Evolutionary conservation across 1,140 invertebrate genomes (phyloP), one percentile per base, ranked within the genome.

Genomic region (Oncopodura yosiiana): DNA sequence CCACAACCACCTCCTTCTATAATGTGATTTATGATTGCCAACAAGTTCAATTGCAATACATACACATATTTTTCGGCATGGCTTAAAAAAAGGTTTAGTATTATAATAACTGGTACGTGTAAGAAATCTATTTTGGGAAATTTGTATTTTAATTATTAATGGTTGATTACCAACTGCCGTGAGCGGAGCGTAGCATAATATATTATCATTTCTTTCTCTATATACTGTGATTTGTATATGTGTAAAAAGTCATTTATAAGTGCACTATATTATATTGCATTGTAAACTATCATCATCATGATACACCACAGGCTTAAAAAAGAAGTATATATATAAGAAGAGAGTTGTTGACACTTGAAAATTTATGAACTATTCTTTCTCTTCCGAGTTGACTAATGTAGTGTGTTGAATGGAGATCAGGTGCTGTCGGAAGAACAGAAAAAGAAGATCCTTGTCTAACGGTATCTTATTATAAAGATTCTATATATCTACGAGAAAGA

Each of bases 351-450:
- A n/a, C 32, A 49, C 14, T 18, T 26, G 30, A 37, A 38, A 49
- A 49, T 49, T 49, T 49, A 49, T 49, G 46, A 38, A 21, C 36
- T 34, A 49, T 49, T 49, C 46, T 48, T 32, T 27, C 23, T 14
- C 24, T 14, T 16, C 12, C 29, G 42, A 6, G 23, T 44, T 19
- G 9, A 23, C 39, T 19, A 32, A 14, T 46, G 11, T 32, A 45
- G 21, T 4, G 18, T 46, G 44, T 19, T 16, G 34, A n/a, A 24
- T 27, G 16, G 18, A 46, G 30, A 9, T 16, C 16, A 46, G 21
- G 9, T 32, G 26, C 12, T 46, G 34, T 32, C 44, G 44, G 44
- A 46, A 19, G 3, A 19, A 21, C 23, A 27, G 34, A 46, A 46
- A 21, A 46, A 24, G 44, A 30, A n/a, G n/a, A n/a, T n/a, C n/a